These are phyloP conservation scores for Hemicrepidius hirtus DNA, from an alignment of 2,888 invertebrate genomes.

Conservation along the genomic window DNA sequence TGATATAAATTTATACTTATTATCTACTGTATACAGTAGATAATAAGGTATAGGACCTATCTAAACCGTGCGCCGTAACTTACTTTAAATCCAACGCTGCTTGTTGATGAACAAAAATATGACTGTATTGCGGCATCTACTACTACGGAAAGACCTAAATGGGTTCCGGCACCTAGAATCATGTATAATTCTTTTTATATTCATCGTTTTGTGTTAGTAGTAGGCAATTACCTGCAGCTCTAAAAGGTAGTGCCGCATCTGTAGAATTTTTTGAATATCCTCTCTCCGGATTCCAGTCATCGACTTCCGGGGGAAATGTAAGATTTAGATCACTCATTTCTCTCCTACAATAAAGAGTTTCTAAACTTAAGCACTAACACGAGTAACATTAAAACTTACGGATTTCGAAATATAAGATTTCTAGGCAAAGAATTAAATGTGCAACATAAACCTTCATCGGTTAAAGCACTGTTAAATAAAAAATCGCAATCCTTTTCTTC, in stretches of 20 bases:
- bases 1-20: too few species aligned
- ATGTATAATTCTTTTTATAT: neutral
- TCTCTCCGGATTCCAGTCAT: constrained; percentile 85
- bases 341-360: constrained; percentile 60
- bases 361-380: neutral
- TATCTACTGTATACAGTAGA: too few species aligned
- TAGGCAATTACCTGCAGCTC: constrained; percentile 60
- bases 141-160: constrained; percentile 83
- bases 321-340: constrained; percentile 77
- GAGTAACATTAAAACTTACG: constrained; percentile 28
- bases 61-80: too few species aligned
- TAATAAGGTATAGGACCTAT: too few species aligned
- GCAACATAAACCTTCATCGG: constrained; percentile 91
- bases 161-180: constrained; percentile 80
- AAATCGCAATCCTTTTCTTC: constrained; percentile 77
- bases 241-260: constrained; percentile 59
- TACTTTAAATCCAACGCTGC: constrained; percentile 81
- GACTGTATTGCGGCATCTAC: constrained; percentile 82
- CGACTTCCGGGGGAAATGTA: constrained; percentile 74
- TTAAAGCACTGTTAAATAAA: constrained; percentile 84
- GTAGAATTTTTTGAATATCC: constrained; percentile 73
- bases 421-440: constrained; percentile 87
- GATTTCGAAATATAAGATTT: constrained; percentile 40
- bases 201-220: neutral
- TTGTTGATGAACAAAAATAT: constrained; percentile 88